Conservation (phyloP, 2,888 invertebrate species). For the Melikaiella ostensackeni region DNA sequence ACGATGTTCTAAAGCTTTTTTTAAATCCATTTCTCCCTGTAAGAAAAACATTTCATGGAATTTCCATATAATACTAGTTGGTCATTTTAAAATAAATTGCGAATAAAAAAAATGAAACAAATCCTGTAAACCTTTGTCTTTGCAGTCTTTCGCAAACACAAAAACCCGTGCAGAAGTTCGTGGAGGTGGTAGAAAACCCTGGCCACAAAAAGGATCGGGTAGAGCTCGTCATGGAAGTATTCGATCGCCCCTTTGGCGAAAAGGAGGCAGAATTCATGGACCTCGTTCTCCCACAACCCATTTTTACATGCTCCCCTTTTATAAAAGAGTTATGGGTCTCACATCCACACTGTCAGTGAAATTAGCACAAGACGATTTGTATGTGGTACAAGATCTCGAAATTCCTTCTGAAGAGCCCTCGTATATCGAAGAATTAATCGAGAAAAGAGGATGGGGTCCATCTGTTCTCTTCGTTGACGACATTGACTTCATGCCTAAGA, state of each 20-base stretch:
- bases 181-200: slow-evolving; percentile 95
- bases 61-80: no score
- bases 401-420: slow-evolving; percentile 89
- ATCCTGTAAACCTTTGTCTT: neutral
- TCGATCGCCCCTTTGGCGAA: slow-evolving; percentile 90
- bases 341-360: slow-evolving; percentile 92
- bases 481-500: slow-evolving; percentile 93
- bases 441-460: slow-evolving; percentile 95
- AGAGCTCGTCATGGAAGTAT: slow-evolving; percentile 95
- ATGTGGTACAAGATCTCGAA: slow-evolving; percentile 91
- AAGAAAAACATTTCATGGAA: no score
- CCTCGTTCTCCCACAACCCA: slow-evolving; percentile 93
- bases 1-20: no score
- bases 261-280: slow-evolving; percentile 93
- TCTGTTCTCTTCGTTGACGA: slow-evolving; percentile 96
- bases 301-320: slow-evolving; percentile 95
- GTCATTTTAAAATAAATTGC: no score
- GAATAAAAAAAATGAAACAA: no score
- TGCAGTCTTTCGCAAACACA: slow-evolving; percentile 85
- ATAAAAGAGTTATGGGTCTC: slow-evolving; percentile 87
- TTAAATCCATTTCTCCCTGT: no score
- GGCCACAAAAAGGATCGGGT: slow-evolving; percentile 97
- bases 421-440: slow-evolving; percentile 88
- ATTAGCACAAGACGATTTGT: slow-evolving; percentile 96
- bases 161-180: slow-evolving; percentile 90